These are phyloP conservation scores for Sceloporus tristichus DNA, from an alignment of 2,113 vertebrate genomes.

Conservation along the genomic window DNA sequence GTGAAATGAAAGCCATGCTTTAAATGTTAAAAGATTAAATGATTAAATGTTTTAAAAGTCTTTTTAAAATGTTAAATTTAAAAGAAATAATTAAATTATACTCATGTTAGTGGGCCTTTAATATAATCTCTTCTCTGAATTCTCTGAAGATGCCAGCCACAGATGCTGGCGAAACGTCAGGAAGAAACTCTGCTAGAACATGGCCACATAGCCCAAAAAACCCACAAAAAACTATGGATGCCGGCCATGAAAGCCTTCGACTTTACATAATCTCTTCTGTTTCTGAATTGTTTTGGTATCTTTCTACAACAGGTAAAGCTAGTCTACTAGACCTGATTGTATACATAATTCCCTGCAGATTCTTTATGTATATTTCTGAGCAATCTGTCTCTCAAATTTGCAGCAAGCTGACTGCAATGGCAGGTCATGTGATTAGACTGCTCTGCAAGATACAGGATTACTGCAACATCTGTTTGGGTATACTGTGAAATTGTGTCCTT, in stretches of 20 bases:
- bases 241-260: too few species aligned
- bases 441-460: slow-evolving; percentile 64
- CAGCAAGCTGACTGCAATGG: slow-evolving; percentile 58
- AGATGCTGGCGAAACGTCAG: too few species aligned
- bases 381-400: slow-evolving; percentile 41
- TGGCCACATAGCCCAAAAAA: too few species aligned
- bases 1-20: background rate
- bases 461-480: slow-evolving; percentile 67
- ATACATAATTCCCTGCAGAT: background rate
- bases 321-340: background rate
- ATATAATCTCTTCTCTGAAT: background rate
- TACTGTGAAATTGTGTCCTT: slow-evolving; percentile 66
- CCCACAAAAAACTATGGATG: too few species aligned
- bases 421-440: slow-evolving; percentile 55
- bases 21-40: slow-evolving; percentile 5
- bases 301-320: background rate
- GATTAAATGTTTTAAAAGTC: background rate
- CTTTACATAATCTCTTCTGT: background rate
- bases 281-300: slow-evolving; percentile 5
- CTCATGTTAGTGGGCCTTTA: background rate
- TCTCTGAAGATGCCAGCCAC: too few species aligned
- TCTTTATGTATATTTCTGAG: slow-evolving; percentile 27
- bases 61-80: too few species aligned
- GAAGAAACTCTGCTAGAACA: too few species aligned
- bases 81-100: slow-evolving; percentile 40